These are phyloP conservation scores for Mythimna pallens DNA, from an alignment of 2,888 invertebrate genomes.

Conservation along the genomic window DNA sequence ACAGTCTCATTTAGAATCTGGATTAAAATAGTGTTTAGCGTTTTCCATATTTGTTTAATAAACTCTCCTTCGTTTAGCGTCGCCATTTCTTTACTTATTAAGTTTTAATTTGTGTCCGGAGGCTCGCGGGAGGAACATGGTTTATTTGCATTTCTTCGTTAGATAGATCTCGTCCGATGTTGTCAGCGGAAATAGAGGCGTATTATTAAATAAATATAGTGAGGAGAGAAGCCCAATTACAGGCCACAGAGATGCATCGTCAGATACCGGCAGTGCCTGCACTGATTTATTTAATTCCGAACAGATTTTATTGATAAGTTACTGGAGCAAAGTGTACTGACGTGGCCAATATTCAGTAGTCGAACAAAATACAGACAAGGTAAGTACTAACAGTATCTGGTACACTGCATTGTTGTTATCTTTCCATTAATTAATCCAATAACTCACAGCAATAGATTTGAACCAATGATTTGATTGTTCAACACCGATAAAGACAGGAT, in stretches of 20 bases:
- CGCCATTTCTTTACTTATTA: conserved; percentile 30
- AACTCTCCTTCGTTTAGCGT: neutral
- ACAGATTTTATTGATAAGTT: conserved; percentile 66
- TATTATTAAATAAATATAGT: conserved; percentile 76
- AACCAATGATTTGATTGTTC: conserved; percentile 50
- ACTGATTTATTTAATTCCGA: conserved; percentile 69
- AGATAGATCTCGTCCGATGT: conserved; percentile 65
- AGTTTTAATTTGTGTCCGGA: conserved; percentile 49
- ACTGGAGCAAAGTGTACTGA: conserved; percentile 37
- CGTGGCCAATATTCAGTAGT: conserved; percentile 33
- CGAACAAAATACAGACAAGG: conserved; percentile 23
- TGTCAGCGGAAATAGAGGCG: conserved; percentile 73
- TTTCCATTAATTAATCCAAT: conserved; percentile 55
- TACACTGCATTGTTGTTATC: conserved; percentile 46
- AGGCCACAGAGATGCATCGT: conserved; percentile 67
- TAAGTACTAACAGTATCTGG: conserved; percentile 26
- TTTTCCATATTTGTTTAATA: conserved; percentile 27
- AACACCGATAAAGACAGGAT: conserved; percentile 40
- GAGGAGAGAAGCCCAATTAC: conserved; percentile 71
- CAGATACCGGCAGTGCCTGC: conserved; percentile 64
- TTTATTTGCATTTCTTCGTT: conserved; percentile 65
- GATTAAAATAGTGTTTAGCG: conserved; percentile 11
- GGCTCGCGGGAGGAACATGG: conserved; percentile 24
- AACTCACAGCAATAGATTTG: conserved; percentile 54
- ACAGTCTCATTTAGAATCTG: conserved; percentile 17